Evolutionary conservation across 2,888 invertebrate genomes (phyloP).

Genomic region (Tholera decimalis): DNA sequence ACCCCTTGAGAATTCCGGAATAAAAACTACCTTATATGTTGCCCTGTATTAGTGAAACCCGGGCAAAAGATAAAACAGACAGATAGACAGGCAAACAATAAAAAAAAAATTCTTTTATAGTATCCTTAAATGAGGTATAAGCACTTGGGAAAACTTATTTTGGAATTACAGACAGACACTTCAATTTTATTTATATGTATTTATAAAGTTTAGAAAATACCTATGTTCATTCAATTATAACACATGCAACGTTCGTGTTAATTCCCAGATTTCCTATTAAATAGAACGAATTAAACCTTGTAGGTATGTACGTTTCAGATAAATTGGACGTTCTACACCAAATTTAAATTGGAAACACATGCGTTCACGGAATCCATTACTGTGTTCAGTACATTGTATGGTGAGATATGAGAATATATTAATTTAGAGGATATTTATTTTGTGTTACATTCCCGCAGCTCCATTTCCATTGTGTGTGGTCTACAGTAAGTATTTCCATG

Average conservation of each 20-base stretch:
- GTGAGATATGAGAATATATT: conserved; percentile 45
- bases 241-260: conserved; percentile 10
- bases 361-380: conserved; percentile 50
- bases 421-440: conserved; percentile 57
- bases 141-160: too few relatives aligned
- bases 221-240: conserved; percentile 7
- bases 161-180: too few relatives aligned
- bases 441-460: conserved; percentile 26
- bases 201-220: too few relatives aligned
- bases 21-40: too few relatives aligned
- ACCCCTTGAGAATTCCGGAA: too few relatives aligned
- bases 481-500: neutral
- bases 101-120: too few relatives aligned
- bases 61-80: too few relatives aligned
- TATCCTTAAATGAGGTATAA: too few relatives aligned
- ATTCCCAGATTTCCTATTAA: conserved; percentile 19
- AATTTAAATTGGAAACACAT: conserved; percentile 59
- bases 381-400: conserved; percentile 40
- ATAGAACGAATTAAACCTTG: conserved; percentile 44
- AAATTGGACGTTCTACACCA: conserved; percentile 51
- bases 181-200: too few relatives aligned
- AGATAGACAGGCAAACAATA: too few relatives aligned
- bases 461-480: conserved; percentile 11
- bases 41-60: too few relatives aligned
- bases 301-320: conserved; percentile 35